A percentile compares a stretch with the other conserved stretches of the same genome.
These are phyloP conservation scores for Chrysopa pallens DNA, from an alignment of 1,140 invertebrate genomes.

Conservation along the genomic window DNA sequence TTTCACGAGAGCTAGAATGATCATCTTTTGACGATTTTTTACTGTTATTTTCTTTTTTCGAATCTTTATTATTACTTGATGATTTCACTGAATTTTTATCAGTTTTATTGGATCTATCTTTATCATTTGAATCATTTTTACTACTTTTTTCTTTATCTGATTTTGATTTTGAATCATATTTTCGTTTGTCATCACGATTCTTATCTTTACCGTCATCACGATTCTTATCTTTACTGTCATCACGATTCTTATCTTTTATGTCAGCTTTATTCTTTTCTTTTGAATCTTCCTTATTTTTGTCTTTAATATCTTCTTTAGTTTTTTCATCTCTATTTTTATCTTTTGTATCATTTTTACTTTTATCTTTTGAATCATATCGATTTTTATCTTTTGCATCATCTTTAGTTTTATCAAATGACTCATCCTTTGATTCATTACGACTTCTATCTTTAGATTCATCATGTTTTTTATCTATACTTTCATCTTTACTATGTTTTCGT, in stretches of 20 bases:
- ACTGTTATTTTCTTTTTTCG: constrained; percentile 15
- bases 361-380: constrained; percentile 10
- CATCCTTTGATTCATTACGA: constrained; percentile 12
- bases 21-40: constrained; percentile 27
- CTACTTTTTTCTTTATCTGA: constrained; percentile 14
- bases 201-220: constrained; percentile 4
- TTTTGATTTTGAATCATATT: constrained; percentile 7
- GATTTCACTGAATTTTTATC: constrained; percentile 1
- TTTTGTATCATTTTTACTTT: constrained; percentile 11
- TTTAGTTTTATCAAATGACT: constrained; percentile 10
- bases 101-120: not conserved
- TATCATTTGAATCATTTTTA: constrained; percentile 22
- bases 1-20: constrained; percentile 31
- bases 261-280: constrained; percentile 13
- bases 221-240: constrained; percentile 7
- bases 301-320: constrained; percentile 17
- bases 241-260: constrained; percentile 7
- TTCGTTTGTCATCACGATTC: constrained; percentile 7
- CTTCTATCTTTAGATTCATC: constrained; percentile 16
- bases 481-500: constrained; percentile 13
- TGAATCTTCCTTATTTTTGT: constrained; percentile 12
- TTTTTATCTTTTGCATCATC: constrained; percentile 10
- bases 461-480: constrained; percentile 4
- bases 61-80: constrained; percentile 10
- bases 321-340: constrained; percentile 6